Percentiles rank a stretch among this genome's conserved stretches.
Evolutionary conservation across 1,140 invertebrate species (phyloP).

Genomic region (Lordiphosa collinella): DNA sequence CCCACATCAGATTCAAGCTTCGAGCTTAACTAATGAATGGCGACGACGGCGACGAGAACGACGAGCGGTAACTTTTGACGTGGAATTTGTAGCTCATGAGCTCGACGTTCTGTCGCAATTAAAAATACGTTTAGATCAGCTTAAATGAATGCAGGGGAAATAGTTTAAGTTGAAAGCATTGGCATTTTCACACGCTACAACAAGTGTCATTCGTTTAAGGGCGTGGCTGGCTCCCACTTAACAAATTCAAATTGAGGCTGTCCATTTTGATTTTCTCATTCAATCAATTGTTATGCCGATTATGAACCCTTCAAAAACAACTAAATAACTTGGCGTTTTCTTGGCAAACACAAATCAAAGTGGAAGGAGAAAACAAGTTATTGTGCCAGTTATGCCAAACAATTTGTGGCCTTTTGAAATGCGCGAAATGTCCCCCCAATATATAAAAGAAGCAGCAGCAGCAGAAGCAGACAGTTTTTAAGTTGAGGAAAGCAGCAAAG

Average conservation of each 20-base stretch:
- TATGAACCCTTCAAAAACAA: constrained; percentile 50
- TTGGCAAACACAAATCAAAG: constrained; percentile 51
- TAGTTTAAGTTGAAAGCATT: constrained; percentile 43
- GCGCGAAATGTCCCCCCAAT: constrained; percentile 57
- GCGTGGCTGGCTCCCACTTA: constrained; percentile 26
- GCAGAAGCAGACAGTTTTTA: background rate
- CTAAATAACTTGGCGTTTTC: constrained; percentile 60
- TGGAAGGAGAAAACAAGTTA: constrained; percentile 52
- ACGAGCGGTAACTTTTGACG: constrained; percentile 49
- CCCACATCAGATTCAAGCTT: constrained; percentile 8
- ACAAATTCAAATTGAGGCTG: constrained; percentile 12
- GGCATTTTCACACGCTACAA: constrained; percentile 69
- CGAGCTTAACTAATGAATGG: constrained; percentile 57
- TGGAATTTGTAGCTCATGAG: constrained; percentile 72
- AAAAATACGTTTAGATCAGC: constrained; percentile 48
- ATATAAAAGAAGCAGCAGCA: constrained; percentile 13
- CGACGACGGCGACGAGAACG: constrained; percentile 34
- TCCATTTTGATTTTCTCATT: background rate
- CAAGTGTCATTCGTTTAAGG: constrained; percentile 28
- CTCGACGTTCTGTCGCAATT: constrained; percentile 58
- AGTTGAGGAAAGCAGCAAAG: constrained; percentile 21
- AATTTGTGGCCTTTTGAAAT: constrained; percentile 58
- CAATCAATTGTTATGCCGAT: constrained; percentile 41
- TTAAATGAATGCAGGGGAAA: constrained; percentile 54
- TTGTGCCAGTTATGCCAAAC: constrained; percentile 68